Percentiles rank a stretch among this genome's conserved stretches.
phyloP scores from a whole-genome alignment of 2,888 invertebrate genomes.

The Aphidoletes aphidimyza region DNA sequence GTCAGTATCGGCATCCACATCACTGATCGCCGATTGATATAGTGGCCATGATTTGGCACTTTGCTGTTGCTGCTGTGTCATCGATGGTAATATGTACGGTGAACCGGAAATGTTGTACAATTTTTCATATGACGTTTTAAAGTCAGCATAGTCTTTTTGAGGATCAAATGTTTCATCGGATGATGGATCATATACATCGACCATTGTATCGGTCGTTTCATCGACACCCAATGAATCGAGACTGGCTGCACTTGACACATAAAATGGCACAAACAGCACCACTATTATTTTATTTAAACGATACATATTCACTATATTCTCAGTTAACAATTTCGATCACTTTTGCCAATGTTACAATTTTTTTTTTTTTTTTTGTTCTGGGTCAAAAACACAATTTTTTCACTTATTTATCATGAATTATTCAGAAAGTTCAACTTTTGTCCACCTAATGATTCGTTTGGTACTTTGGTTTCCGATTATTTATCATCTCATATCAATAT shows the following conservation, averaged over 20 bases:
- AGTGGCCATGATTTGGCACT: background rate
- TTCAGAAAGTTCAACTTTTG: conserved; percentile 1
- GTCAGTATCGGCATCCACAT: background rate
- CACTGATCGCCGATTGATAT: background rate
- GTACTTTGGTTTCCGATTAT: background rate
- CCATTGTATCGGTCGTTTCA: background rate
- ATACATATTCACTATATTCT: conserved; percentile 23
- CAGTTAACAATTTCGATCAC: background rate
- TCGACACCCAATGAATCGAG: background rate
- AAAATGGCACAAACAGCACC: background rate
- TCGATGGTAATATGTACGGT: background rate
- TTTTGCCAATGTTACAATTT: background rate
- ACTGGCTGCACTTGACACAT: background rate
- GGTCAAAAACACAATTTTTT: too few species aligned
- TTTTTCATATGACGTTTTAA: conserved; percentile 22
- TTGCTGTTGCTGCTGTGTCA: background rate
- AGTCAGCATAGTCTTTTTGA: conserved; percentile 5
- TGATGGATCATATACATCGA: conserved; percentile 8
- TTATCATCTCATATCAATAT: conserved; percentile 2
- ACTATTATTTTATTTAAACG: conserved; percentile 23
- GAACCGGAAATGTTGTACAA: background rate
- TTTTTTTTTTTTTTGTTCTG: background rate
- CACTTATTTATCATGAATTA: too few species aligned
- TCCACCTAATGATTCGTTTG: background rate
- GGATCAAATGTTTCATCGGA: conserved; percentile 55